A percentile compares a stretch with the other conserved stretches of the same genome.
These are phyloP conservation scores for Stictocephala bisonia DNA, from an alignment of 2,888 invertebrate species.

Conservation along the genomic window DNA sequence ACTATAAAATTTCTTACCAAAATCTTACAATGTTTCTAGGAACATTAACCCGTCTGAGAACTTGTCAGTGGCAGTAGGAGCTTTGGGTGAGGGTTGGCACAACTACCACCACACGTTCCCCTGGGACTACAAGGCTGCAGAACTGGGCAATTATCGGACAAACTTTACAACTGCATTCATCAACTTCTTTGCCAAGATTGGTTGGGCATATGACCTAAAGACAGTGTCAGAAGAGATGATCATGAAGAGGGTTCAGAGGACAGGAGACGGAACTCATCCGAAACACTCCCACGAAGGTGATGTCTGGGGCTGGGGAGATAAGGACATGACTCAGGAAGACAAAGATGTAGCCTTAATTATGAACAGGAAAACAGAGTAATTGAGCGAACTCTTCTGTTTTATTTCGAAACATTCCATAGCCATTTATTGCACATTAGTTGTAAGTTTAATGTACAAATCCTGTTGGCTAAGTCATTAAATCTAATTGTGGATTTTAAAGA, in stretches of 20 bases:
- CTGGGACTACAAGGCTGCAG: conserved; percentile 63
- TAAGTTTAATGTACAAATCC: conserved; percentile 12
- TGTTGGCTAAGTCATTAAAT: no score
- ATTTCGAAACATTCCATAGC: conserved; percentile 5
- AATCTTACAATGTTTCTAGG: conserved; percentile 55
- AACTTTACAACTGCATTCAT: conserved; percentile 64
- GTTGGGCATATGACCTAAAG: conserved; percentile 88
- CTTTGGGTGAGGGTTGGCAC: conserved; percentile 66
- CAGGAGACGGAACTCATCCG: conserved; percentile 77
- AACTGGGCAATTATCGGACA: conserved; percentile 59
- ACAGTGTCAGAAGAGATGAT: conserved; percentile 79
- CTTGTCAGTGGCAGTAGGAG: conserved; percentile 57
- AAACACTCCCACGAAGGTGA: conserved; percentile 69
- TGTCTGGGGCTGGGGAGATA: conserved; percentile 85
- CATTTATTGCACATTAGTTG: background rate
- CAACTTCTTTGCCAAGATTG: conserved; percentile 74
- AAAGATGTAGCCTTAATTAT: conserved; percentile 56
- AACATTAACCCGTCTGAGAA: conserved; percentile 61
- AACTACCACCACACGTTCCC: conserved; percentile 71
- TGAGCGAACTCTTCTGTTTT: background rate
- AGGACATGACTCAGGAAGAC: conserved; percentile 65
- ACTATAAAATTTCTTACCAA: no score
- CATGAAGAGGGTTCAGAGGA: conserved; percentile 74
- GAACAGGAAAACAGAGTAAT: conserved; percentile 53
- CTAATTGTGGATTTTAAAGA: background rate